Percentiles rank a stretch among this genome's conserved stretches.
Evolutionary conservation across 2,113 vertebrate genomes (phyloP).

Genomic region (Sakesphorus luctuosus): DNA sequence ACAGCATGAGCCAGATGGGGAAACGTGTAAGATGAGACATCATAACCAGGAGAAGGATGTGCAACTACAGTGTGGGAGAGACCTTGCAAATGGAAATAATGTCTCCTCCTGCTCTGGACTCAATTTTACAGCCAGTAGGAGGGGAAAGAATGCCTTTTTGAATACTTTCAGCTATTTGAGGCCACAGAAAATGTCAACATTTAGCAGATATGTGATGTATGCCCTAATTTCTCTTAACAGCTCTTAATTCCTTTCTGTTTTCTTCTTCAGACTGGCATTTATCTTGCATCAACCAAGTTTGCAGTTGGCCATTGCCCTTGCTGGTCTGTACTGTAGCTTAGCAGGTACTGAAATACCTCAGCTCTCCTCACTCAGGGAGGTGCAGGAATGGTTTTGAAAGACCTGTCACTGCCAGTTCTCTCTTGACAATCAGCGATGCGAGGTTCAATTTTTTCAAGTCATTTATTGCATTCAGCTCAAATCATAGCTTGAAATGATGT

Average conservation of each 20-base stretch:
- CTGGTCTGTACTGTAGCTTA: neutral
- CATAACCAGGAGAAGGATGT: neutral
- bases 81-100: neutral
- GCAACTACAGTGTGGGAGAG: neutral
- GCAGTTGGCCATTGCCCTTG: neutral
- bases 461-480: neutral
- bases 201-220: neutral
- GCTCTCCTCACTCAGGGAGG: neutral
- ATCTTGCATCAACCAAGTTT: neutral
- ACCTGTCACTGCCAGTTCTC: neutral
- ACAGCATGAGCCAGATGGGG: neutral
- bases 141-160: neutral
- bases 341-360: neutral
- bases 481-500: neutral
- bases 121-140: neutral
- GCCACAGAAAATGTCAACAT: neutral
- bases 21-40: rapidly evolving
- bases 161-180: neutral
- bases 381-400: neutral
- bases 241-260: neutral
- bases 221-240: neutral
- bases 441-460: neutral
- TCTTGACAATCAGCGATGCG: neutral
- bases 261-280: neutral
- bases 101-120: neutral